These are phyloP conservation scores for Tribolium madens DNA, from an alignment of 1,140 invertebrate species.

Conservation along the genomic window DNA sequence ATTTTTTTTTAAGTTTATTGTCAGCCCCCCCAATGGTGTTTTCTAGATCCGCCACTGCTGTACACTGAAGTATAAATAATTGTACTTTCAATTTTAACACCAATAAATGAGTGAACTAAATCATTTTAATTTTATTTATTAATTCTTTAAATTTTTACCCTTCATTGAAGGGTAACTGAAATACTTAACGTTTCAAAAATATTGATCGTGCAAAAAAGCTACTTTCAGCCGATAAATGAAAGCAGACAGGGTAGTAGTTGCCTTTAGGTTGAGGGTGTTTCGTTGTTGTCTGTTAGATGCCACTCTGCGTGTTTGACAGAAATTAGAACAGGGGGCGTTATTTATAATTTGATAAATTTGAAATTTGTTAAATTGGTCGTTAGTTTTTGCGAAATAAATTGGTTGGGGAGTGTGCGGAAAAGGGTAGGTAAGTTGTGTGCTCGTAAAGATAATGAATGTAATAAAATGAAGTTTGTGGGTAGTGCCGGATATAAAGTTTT, in stretches of 20 bases:
- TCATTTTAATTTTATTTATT: too few species aligned
- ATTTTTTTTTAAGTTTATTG: too few species aligned
- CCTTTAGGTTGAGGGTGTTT: background rate
- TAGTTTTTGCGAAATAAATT: constrained; percentile 11
- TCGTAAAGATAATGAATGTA: constrained; percentile 36
- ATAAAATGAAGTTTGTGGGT: constrained; percentile 34
- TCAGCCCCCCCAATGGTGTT: too few species aligned
- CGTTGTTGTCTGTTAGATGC: background rate
- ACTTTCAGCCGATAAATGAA: too few species aligned
- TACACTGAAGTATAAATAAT: too few species aligned
- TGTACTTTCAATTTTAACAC: too few species aligned
- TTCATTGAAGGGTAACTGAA: too few species aligned
- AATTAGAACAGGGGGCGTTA: background rate
- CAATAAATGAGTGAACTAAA: too few species aligned
- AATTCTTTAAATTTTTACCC: too few species aligned
- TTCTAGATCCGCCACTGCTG: too few species aligned
- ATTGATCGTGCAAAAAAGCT: too few species aligned
- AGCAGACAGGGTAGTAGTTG: background rate
- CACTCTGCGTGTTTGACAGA: background rate
- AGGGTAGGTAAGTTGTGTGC: constrained; percentile 15
- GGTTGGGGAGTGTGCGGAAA: background rate
- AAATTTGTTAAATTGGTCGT: background rate
- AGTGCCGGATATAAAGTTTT: constrained; percentile 31
- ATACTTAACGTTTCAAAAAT: too few species aligned
- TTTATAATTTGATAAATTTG: background rate